phyloP scores from a whole-genome alignment of 1,140 invertebrate species.

The Drosophila pruinosa region DNA sequence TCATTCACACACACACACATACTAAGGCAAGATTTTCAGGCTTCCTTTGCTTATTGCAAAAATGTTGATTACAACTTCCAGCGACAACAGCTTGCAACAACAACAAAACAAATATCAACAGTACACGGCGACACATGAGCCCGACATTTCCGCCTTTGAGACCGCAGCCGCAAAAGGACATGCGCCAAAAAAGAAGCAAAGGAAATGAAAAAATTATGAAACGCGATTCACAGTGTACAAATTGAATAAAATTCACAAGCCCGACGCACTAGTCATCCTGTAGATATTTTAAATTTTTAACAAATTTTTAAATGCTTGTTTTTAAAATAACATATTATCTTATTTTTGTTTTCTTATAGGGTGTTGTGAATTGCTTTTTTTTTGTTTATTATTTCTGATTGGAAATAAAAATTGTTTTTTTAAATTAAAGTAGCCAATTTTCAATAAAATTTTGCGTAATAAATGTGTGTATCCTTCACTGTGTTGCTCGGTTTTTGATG shows the following conservation, averaged over 20 bases:
- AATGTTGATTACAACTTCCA: constrained; percentile 69
- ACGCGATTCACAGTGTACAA: neutral
- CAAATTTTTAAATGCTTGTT: neutral
- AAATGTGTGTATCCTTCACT: constrained; percentile 38
- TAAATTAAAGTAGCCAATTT: no score
- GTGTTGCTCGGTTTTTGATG: constrained; percentile 29
- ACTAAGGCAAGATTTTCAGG: constrained; percentile 17
- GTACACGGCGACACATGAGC: constrained; percentile 71
- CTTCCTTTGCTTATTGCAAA: constrained; percentile 56
- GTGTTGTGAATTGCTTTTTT: neutral
- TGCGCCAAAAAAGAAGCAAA: constrained; percentile 65
- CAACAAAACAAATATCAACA: constrained; percentile 22
- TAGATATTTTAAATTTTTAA: neutral
- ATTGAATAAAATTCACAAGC: neutral
- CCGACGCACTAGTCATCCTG: neutral
- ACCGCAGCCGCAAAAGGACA: constrained; percentile 66
- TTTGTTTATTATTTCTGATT: no score
- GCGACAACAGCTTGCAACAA: constrained; percentile 35
- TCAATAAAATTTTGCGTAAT: no score
- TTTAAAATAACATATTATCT: no score
- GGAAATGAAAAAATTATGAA: constrained; percentile 47
- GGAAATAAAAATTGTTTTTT: no score
- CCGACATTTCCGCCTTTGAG: constrained; percentile 74
- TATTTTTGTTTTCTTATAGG: no score
- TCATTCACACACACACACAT: constrained; percentile 31